Evolutionary conservation across 2,888 invertebrate genomes (phyloP).

Genomic region (Ptychoptera albimana): DNA sequence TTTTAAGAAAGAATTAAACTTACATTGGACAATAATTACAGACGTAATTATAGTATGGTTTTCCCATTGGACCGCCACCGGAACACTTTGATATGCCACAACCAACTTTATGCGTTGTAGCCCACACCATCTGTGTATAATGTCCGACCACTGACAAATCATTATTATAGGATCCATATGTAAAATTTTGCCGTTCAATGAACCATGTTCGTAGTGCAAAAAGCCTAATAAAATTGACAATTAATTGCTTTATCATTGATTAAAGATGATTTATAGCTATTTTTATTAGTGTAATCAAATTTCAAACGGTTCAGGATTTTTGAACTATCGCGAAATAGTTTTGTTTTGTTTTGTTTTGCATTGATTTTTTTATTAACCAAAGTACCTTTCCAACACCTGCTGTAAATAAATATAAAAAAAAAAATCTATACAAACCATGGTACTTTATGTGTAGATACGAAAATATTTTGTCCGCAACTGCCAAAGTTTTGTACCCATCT

Average conservation of each 20-base stretch:
- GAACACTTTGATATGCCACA: conserved; percentile 57
- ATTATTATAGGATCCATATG: conserved; percentile 44
- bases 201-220: conserved; percentile 68
- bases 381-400: not conserved
- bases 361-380: not conserved
- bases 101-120: conserved; percentile 57
- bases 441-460: conserved; percentile 61
- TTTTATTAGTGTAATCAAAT: too few relatives aligned
- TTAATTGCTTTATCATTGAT: not conserved
- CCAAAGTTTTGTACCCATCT: conserved; percentile 42
- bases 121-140: conserved; percentile 76
- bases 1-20: conserved; percentile 24
- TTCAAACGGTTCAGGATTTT: too few relatives aligned
- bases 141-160: conserved; percentile 52
- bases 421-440: conserved; percentile 44
- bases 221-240: conserved; percentile 37
- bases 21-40: conserved; percentile 77
- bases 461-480: conserved; percentile 67
- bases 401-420: conserved; percentile 2
- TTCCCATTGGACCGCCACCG: conserved; percentile 39
- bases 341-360: not conserved
- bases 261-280: not conserved
- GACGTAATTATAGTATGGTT: conserved; percentile 59
- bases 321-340: too few relatives aligned
- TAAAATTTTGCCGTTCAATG: conserved; percentile 56